These are phyloP conservation scores for Lordiphosa fenestrarum DNA, from an alignment of 2,888 invertebrate genomes.

Conservation along the genomic window DNA sequence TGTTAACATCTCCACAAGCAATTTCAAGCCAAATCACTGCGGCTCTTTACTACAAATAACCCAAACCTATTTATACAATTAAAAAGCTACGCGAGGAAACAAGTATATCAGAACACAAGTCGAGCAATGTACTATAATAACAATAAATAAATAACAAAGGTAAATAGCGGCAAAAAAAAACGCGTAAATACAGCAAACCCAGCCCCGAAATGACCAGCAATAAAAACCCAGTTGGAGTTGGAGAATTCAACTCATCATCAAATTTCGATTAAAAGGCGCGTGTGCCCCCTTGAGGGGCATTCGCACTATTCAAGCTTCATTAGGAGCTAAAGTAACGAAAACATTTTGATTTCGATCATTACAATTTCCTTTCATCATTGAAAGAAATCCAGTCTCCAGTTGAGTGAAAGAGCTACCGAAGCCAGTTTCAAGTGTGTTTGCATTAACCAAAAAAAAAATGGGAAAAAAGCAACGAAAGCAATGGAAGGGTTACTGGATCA, in stretches of 20 bases:
- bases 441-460: constrained; percentile 3
- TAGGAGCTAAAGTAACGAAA: constrained; percentile 74
- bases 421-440: constrained; percentile 42
- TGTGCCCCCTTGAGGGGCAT: constrained; percentile 56
- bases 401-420: constrained; percentile 65
- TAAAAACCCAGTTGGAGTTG: constrained; percentile 29
- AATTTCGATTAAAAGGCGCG: constrained; percentile 73
- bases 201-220: constrained; percentile 55
- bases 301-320: constrained; percentile 76
- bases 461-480: constrained; percentile 29
- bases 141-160: constrained; percentile 73
- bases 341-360: constrained; percentile 73
- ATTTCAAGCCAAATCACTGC: constrained; percentile 63
- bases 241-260: constrained; percentile 65
- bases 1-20: constrained; percentile 10
- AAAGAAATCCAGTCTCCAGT: constrained; percentile 19
- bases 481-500: constrained; percentile 73
- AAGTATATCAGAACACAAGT: constrained; percentile 47
- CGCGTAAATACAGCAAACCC: constrained; percentile 3
- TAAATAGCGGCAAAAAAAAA: constrained; percentile 53
- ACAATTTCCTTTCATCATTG: constrained; percentile 67
- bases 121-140: constrained; percentile 64
- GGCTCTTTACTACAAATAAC: constrained; percentile 30
- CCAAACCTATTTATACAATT: constrained; percentile 58
- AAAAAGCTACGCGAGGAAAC: constrained; percentile 20